phyloP scores from a whole-genome alignment of 2,888 invertebrate species.

The Tenthredo amoena region DNA sequence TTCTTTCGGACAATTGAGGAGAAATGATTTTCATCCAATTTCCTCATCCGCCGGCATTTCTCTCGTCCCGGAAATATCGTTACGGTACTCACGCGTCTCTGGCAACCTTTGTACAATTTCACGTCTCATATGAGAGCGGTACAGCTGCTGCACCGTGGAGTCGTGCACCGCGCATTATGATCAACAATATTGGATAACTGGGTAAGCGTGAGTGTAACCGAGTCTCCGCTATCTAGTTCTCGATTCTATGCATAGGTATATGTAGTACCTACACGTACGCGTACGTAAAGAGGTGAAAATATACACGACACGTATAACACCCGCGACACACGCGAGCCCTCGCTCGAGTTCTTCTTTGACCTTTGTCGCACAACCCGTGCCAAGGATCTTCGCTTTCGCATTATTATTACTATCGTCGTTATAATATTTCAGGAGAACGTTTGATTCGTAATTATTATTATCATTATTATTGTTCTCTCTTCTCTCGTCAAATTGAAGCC shows the following conservation, averaged over 20 bases:
- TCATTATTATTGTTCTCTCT: background rate
- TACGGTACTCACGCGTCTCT: background rate
- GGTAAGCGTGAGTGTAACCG: background rate
- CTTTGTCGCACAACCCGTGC: background rate
- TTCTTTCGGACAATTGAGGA: background rate
- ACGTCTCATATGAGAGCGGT: background rate
- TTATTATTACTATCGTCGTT: background rate
- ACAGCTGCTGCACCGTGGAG: background rate
- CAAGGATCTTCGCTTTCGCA: background rate
- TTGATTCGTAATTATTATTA: background rate
- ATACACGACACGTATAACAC: background rate
- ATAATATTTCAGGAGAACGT: background rate
- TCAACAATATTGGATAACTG: background rate
- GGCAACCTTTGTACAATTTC: background rate
- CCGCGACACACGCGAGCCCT: constrained; percentile 1
- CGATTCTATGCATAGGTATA: background rate
- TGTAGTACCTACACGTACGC: no score
- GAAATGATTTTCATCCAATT: background rate
- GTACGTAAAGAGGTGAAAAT: background rate
- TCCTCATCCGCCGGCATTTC: background rate
- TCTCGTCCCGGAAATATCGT: no score
- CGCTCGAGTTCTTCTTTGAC: background rate
- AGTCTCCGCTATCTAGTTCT: background rate
- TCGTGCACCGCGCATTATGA: background rate
- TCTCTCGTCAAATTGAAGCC: background rate